Percentiles rank a stretch among this genome's conserved stretches.
Evolutionary conservation across 2,888 invertebrate genomes (phyloP).

Genomic region (Zele albiditarsus): DNA sequence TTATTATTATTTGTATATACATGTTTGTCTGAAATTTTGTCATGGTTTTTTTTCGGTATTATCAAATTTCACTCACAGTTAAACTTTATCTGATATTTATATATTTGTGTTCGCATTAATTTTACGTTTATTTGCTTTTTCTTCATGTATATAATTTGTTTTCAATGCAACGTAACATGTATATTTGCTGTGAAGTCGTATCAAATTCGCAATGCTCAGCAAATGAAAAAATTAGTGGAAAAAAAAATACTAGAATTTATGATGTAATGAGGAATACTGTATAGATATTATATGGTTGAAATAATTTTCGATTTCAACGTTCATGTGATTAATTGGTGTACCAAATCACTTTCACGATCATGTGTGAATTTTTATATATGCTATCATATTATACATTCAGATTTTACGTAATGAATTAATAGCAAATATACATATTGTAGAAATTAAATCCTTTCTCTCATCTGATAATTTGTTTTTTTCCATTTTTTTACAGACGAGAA

Average conservation of each 20-base stretch:
- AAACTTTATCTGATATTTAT: neutral
- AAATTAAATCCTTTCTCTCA: slow-evolving; percentile 20
- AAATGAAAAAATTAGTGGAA: neutral
- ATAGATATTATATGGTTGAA: neutral
- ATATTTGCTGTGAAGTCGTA: neutral
- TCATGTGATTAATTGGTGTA: neutral
- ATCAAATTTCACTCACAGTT: neutral
- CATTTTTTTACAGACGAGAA: neutral
- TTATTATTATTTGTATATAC: neutral
- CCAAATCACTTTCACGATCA: neutral
- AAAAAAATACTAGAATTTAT: neutral
- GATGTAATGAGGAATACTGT: neutral
- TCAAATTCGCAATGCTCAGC: neutral
- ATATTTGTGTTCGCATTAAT: slow-evolving; percentile 4
- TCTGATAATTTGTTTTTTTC: neutral
- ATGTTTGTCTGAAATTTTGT: neutral
- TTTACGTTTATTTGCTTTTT: slow-evolving; percentile 20
- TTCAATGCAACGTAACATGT: neutral
- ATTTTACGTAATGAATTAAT: neutral
- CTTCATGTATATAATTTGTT: neutral
- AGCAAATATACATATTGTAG: neutral
- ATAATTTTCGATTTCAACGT: neutral
- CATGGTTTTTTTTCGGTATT: neutral
- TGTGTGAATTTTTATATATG: neutral
- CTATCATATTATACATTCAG: neutral